These are phyloP conservation scores for Falco novaeseelandiae DNA, from an alignment of 2,797 vertebrate genomes.

Conservation along the genomic window DNA sequence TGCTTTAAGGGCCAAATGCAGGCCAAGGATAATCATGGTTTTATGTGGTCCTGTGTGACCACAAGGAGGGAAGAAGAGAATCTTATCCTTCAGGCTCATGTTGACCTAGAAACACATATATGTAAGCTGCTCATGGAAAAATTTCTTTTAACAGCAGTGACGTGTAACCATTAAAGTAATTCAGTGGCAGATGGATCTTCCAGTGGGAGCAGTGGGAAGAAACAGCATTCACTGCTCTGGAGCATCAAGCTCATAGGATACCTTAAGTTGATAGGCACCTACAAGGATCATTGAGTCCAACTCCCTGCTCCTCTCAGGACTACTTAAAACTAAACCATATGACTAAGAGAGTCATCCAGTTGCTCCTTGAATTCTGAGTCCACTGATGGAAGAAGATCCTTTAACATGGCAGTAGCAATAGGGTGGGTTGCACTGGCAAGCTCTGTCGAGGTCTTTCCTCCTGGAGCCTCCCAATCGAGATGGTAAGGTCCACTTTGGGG, in stretches of 20 bases:
- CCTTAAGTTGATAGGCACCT: background rate
- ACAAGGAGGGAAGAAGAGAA: background rate
- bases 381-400: background rate
- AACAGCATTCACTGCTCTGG: background rate
- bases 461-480: background rate
- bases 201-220: background rate
- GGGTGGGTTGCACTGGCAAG: background rate
- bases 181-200: background rate
- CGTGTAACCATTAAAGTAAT: background rate
- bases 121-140: background rate
- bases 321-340: background rate
- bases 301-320: no score
- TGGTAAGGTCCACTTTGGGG: background rate
- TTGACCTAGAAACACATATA: accelerated
- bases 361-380: background rate
- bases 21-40: background rate
- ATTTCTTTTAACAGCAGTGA: background rate
- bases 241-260: background rate
- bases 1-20: accelerated
- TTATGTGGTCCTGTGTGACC: background rate
- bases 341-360: background rate
- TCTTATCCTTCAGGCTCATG: background rate
- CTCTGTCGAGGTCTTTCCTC: background rate
- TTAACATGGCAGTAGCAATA: background rate
- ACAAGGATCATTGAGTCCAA: background rate